Evolutionary conservation across 2,797 vertebrate species (phyloP).

Genomic region (Acanthopagrus latus): DNA sequence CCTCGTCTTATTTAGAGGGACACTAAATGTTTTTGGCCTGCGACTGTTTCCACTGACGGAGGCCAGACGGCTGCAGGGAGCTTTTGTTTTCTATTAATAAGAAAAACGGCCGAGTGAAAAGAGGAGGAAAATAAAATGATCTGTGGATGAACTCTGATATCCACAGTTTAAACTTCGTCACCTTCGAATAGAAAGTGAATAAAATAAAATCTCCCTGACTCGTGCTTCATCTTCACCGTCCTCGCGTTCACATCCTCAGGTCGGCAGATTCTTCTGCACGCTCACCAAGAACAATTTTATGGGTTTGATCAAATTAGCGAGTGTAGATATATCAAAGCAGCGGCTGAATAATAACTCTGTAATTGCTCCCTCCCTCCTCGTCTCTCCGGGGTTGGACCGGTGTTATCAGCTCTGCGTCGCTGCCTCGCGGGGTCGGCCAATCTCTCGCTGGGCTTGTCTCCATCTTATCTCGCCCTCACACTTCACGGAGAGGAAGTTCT

Average conservation of each 20-base stretch:
- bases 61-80: conserved; percentile 8
- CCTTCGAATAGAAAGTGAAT: not conserved
- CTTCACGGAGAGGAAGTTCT: conserved; percentile 70
- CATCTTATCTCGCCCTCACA: conserved; percentile 70
- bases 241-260: conserved; percentile 6
- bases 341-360: conserved; percentile 45
- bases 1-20: conserved; percentile 2
- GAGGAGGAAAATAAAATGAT: no score
- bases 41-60: conserved; percentile 17
- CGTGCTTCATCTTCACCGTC: not conserved
- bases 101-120: not conserved
- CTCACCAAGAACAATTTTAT: conserved; percentile 40
- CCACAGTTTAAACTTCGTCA: not conserved
- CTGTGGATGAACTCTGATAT: no score
- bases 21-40: conserved; percentile 28
- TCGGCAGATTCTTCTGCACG: conserved; percentile 28
- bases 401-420: conserved; percentile 62
- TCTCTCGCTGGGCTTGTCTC: conserved; percentile 66
- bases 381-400: conserved; percentile 27
- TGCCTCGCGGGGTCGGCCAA: conserved; percentile 51
- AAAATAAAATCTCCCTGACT: not conserved
- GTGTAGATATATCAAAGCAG: conserved; percentile 60
- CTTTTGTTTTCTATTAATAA: conserved; percentile 13
- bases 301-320: conserved; percentile 63
- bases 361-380: conserved; percentile 42